Conservation (phyloP, 2,797 vertebrate genomes). For the Acipenser oxyrinchus region DNA sequence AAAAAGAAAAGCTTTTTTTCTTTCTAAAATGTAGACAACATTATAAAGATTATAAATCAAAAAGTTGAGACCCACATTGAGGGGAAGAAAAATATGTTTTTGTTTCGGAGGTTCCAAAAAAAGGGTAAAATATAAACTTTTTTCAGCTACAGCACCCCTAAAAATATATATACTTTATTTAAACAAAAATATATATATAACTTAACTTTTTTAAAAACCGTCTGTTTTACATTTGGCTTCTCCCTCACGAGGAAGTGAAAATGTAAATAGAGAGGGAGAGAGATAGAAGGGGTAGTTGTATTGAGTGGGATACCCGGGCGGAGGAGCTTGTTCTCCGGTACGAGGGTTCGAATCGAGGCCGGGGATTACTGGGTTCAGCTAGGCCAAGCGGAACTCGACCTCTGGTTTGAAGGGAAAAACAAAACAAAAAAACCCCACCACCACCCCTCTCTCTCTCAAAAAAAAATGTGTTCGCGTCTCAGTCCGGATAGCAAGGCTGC, state of each 20-base stretch:
- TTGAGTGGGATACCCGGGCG: background rate
- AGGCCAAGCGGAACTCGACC: conserved; percentile 49
- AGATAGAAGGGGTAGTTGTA: background rate
- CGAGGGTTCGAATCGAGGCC: conserved; percentile 34
- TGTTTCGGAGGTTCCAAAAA: too few species aligned
- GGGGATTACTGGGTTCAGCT: conserved; percentile 40
- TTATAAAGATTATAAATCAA: conserved; percentile 45
- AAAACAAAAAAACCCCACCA: background rate
- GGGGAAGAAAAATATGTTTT: background rate
- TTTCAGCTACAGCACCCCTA: conserved; percentile 40
- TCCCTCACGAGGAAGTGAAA: conserved; percentile 2
- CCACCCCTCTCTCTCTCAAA: background rate
- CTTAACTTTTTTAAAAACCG: background rate
- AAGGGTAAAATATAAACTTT: background rate
- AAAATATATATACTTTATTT: background rate
- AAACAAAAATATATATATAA: conserved; percentile 3
- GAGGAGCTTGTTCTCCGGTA: conserved; percentile 20
- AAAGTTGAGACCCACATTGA: conserved; percentile 64
- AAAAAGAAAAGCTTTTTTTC: conserved; percentile 3
- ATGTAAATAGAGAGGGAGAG: background rate
- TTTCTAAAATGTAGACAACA: conserved; percentile 30
- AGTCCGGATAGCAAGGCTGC: background rate
- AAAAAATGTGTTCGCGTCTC: background rate
- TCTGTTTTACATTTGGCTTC: conserved; percentile 6
- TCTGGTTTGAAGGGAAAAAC: conserved; percentile 27